Percentiles rank a stretch among this genome's conserved stretches.
phyloP scores from a whole-genome alignment of 1,140 invertebrate genomes.

The Platyscapa corneri region DNA sequence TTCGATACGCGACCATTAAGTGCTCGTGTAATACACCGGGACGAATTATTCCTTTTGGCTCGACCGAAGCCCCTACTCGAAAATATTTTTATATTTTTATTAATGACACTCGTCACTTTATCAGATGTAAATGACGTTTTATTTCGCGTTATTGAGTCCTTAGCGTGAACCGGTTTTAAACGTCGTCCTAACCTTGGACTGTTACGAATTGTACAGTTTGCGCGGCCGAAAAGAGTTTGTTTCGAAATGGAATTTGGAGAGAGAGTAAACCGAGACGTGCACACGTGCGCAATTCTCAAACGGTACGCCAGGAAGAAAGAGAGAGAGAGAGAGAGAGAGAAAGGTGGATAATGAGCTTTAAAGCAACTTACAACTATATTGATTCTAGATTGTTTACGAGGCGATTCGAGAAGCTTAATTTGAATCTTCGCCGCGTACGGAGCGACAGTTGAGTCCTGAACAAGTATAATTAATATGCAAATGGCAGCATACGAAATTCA shows the following conservation, averaged over 20 bases:
- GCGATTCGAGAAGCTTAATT: too few species aligned
- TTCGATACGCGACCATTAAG: neutral
- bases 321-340: neutral
- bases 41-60: neutral
- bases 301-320: neutral
- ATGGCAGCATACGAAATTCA: too few species aligned
- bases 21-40: neutral
- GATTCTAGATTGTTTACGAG: too few species aligned
- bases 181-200: neutral
- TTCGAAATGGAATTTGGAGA: too few species aligned
- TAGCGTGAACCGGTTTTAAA: neutral
- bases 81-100: neutral
- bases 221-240: too few species aligned
- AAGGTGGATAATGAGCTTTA: too few species aligned
- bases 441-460: too few species aligned
- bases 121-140: neutral
- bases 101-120: neutral
- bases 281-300: neutral
- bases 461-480: too few species aligned
- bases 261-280: too few species aligned
- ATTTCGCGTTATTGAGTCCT: neutral
- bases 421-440: too few species aligned
- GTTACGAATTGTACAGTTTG: neutral
- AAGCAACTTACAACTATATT: neutral
- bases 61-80: neutral